phyloP scores from a whole-genome alignment of 1,140 invertebrate species.

The Drosophila parabipectinata region DNA sequence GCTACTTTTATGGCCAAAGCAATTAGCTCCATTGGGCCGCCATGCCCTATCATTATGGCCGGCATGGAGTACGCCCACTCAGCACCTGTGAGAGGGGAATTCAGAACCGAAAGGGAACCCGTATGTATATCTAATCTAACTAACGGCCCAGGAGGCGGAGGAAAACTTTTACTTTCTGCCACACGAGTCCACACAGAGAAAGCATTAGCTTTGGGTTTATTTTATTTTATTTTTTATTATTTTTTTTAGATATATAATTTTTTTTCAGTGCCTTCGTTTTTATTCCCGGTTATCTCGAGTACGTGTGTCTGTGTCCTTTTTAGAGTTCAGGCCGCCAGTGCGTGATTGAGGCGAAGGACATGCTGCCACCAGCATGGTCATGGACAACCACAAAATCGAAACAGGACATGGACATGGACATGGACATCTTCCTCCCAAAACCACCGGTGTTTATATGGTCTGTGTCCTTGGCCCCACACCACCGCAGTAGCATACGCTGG shows the following conservation, averaged over 20 bases:
- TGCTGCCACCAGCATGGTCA: constrained; percentile 40
- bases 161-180: constrained; percentile 43
- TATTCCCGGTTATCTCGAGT: background rate
- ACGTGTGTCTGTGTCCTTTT: constrained; percentile 35
- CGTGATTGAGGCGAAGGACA: constrained; percentile 73
- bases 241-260: background rate
- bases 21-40: constrained; percentile 45
- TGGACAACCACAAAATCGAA: constrained; percentile 29
- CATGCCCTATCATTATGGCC: constrained; percentile 50
- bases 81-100: constrained; percentile 14
- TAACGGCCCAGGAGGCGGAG: constrained; percentile 6
- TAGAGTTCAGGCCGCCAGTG: constrained; percentile 66
- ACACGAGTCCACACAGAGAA: constrained; percentile 11
- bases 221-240: too few relatives aligned
- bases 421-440: background rate
- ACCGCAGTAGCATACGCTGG: constrained; percentile 20
- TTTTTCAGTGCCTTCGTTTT: constrained; percentile 24
- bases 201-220: background rate
- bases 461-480: constrained; percentile 56
- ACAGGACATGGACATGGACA: constrained; percentile 58
- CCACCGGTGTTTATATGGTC: constrained; percentile 15
- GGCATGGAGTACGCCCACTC: constrained; percentile 21
- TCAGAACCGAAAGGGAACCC: background rate
- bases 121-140: constrained; percentile 30
- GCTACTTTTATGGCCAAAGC: constrained; percentile 52